Evolutionary conservation across 2,888 invertebrate genomes (phyloP), one percentile per base, ranked within the genome.

Genomic region (Meteorus colon): DNA sequence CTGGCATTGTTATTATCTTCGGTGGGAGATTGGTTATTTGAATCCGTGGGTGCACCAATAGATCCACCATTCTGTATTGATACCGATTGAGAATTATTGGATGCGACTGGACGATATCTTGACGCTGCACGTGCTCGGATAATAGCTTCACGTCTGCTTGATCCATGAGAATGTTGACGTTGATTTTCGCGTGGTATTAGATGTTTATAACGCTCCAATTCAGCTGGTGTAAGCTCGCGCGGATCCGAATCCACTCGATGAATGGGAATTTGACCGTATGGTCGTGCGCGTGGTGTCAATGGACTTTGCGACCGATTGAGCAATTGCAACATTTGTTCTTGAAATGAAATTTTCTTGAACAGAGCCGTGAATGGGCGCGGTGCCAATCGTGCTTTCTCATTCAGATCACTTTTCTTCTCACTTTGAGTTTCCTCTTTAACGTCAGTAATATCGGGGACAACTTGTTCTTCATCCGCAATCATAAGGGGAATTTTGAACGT

Each of bases 201-300:
- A 78, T 90, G 87, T 71, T 87, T 87, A 75, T 86, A 90, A 51
- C 91, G 90, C 14, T 91, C 90, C 74, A 93, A 89, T 82, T 93
- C 93, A 51, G 90, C 88, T 0, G 91, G 89, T 31, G 91, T 87
- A 6, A 93, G 82, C 2, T 92, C 92, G 63, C 92, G 84, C 0
- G 92, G 92, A 82, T 93, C 93, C 24, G 92, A 89, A 4, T 92
- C 92, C 29, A 93, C 90, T 75, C 92, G 87, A 78, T 92, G 92
- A 10, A 93, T 92, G 0, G 92, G 91, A 78, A 92, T 92, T 78
- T 92, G 92, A 1, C 91, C 86, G 65, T 84, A 86, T 4, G 83
- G 84, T 62, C 85, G 82, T 29, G 80, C 80, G 69, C 81, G 82
- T 19, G 83, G 81, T 67, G 83, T 62, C 62, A 85, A 66, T 19